Base-by-base conservation (phyloP, 2,797 vertebrate species). In the Enteromius trimaculatus region DNA sequence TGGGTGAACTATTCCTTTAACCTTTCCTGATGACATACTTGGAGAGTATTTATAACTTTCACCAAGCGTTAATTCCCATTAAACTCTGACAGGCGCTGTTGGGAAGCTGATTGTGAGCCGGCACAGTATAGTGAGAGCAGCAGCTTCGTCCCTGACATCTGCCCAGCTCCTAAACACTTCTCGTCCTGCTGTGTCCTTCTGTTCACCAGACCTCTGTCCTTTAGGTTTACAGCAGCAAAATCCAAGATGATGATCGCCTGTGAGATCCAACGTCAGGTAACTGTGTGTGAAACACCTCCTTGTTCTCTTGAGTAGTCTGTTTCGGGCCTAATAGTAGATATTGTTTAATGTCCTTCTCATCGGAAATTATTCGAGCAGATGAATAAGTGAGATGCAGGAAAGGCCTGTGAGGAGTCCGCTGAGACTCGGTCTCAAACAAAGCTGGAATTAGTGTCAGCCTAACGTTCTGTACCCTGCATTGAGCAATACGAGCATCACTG, bases 31-130 rank as follows among this genome's bases (percentile, higher is more conserved):
- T 55, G n/a, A 69, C 78, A 68, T 80, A 69, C 49, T 68, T 80
- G 8, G 21, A 81, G 80, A 75, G 58, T 81, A n/a, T 81, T 81
- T 81, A 76, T 76, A 76, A 82, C 80, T 44, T 82, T 82, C 62
- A 42, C 60, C n/a, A 44, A 76, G 80, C 47, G 4, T 82, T 82
- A 66, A 76, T 82, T 82, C 80, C 60, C 23, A 76, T 82, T 82
- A 76, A 78, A 79, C 23, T 60, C 49, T 26, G 84, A 78, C 76
- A 51, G 69, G 42, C 49, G 0, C 81, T 69, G 77, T 39, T 66
- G 80, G 85, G 62, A 68, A 44, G 76, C 42, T 34, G 69, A 86
- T 65, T 75, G 58, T 55, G 53, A 64, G 49, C 31, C 34, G 11
- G n/a, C 71, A 39, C 23, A 16, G 60, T 66, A 75, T 42, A 44